phyloP scores from a whole-genome alignment of 1,140 invertebrate genomes.

The Caenorhabditis briggsae region DNA sequence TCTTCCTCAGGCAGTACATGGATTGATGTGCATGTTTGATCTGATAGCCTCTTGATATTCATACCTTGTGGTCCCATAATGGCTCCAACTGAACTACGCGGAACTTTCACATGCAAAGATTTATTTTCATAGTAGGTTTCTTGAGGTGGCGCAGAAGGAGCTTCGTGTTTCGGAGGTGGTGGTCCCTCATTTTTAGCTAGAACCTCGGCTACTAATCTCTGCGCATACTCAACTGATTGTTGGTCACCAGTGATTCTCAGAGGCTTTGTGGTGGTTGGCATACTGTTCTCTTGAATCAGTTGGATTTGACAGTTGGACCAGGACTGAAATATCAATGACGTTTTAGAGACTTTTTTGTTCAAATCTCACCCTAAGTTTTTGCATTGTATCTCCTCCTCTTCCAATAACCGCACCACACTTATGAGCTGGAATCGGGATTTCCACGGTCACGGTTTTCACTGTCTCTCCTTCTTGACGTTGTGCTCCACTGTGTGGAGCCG shows the following conservation, averaged over 20 bases:
- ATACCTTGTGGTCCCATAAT: conserved; percentile 92
- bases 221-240: conserved; percentile 89
- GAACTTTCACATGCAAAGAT: conserved; percentile 82
- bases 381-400: conserved; percentile 98
- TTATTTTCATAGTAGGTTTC: background rate
- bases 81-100: conserved; percentile 89
- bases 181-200: conserved; percentile 69
- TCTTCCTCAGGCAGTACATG: conserved; percentile 82
- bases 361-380: conserved; percentile 86
- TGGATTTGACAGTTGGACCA: conserved; percentile 94
- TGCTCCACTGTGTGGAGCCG: no score
- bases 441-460: conserved; percentile 81
- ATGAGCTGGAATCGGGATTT: conserved; percentile 94
- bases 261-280: conserved; percentile 84
- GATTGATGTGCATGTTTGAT: conserved; percentile 87
- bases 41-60: conserved; percentile 92
- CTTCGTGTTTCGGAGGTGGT: no score
- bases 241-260: conserved; percentile 93
- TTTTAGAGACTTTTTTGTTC: background rate
- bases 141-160: no score
- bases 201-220: conserved; percentile 92
- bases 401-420: conserved; percentile 96
- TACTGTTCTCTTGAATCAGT: conserved; percentile 92
- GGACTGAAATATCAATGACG: conserved; percentile 75
- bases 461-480: background rate